These are phyloP conservation scores for Enteromius mattozi DNA, from an alignment of 2,797 vertebrate species.

Conservation along the genomic window DNA sequence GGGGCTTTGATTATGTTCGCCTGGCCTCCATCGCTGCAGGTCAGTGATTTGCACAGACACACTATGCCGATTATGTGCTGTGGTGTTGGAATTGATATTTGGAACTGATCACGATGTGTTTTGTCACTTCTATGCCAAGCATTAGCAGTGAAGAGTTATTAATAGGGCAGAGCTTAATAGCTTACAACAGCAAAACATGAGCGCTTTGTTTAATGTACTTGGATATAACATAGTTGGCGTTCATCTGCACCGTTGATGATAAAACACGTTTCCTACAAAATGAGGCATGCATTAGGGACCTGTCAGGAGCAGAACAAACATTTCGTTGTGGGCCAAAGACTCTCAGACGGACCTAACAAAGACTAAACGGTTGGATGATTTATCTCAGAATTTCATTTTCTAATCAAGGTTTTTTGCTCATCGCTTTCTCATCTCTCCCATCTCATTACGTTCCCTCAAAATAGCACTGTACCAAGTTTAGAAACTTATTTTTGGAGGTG, in stretches of 20 bases:
- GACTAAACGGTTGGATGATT: neutral
- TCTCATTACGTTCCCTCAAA: slow-evolving; percentile 33
- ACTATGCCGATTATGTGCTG: slow-evolving; percentile 41
- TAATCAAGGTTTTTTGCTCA: slow-evolving; percentile 5
- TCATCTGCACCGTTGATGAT: neutral
- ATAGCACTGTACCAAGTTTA: slow-evolving; percentile 46
- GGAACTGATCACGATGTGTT: slow-evolving; percentile 38
- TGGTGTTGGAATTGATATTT: slow-evolving; percentile 39
- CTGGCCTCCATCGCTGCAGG: slow-evolving; percentile 93
- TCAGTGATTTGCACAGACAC: slow-evolving; percentile 65
- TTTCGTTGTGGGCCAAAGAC: neutral
- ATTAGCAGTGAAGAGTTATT: slow-evolving; percentile 47
- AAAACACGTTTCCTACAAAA: neutral
- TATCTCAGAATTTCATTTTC: neutral
- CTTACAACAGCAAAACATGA: slow-evolving; percentile 50
- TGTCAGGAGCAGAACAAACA: slow-evolving; percentile 9
- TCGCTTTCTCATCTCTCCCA: slow-evolving; percentile 4
- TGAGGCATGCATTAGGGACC: slow-evolving; percentile 13
- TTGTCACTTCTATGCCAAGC: slow-evolving; percentile 37
- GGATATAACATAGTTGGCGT: slow-evolving; percentile 16
- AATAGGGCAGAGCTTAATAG: slow-evolving; percentile 40
- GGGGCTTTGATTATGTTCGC: slow-evolving; percentile 88
- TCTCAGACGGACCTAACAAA: neutral
- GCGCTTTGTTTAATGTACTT: slow-evolving; percentile 43
- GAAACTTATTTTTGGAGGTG: slow-evolving; percentile 42